Evolutionary conservation across 2,113 vertebrate genomes (phyloP).

Genomic region (Platanista minor): DNA sequence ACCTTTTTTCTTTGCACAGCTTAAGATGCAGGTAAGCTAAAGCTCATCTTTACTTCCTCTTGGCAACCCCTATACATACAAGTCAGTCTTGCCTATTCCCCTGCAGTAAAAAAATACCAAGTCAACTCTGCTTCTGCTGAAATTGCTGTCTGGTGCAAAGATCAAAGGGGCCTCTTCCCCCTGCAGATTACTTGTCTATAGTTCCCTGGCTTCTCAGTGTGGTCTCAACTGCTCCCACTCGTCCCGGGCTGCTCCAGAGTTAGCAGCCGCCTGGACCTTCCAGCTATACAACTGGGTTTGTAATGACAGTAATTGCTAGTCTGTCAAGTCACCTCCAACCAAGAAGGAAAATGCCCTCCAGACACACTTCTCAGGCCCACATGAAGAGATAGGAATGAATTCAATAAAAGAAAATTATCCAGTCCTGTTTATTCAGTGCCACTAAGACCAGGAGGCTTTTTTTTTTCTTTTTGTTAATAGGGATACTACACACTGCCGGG

Average conservation of each 20-base stretch:
- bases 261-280: not conserved
- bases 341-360: slow-evolving; percentile 55
- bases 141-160: slow-evolving; percentile 29
- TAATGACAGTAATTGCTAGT: slow-evolving; percentile 44
- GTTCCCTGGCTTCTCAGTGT: not conserved
- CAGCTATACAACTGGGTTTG: not conserved
- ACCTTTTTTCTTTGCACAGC: not conserved
- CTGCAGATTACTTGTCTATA: not conserved
- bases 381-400: not conserved
- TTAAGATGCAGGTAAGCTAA: not conserved
- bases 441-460: not conserved
- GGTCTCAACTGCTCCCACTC: not conserved
- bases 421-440: not conserved
- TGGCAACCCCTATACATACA: not conserved
- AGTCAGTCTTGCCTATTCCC: not conserved
- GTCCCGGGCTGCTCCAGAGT: not conserved
- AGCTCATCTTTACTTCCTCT: not conserved
- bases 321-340: slow-evolving; percentile 39
- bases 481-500: not conserved
- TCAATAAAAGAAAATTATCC: not conserved
- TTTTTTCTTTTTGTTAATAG: not conserved
- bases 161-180: slow-evolving; percentile 30
- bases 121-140: not conserved
- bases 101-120: not conserved
- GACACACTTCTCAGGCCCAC: slow-evolving; percentile 56